phyloP scores from a whole-genome alignment of 2,113 vertebrate genomes.

The Platanista minor region DNA sequence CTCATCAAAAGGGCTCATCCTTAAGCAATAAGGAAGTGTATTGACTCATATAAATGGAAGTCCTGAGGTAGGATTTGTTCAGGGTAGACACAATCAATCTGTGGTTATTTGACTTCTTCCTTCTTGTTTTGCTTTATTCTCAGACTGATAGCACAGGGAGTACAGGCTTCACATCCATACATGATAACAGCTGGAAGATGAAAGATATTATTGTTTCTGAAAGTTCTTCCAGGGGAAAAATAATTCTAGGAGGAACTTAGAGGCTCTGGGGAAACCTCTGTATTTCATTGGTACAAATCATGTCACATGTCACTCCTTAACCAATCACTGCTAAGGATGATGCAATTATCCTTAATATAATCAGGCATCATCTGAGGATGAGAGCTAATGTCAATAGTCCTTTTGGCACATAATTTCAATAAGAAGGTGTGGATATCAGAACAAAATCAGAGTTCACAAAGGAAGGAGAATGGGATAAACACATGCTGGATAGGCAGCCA shows the following conservation, averaged over 20 bases:
- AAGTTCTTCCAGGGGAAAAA: background rate
- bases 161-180: background rate
- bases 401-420: background rate
- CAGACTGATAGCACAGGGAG: background rate
- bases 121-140: background rate
- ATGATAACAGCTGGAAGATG: background rate
- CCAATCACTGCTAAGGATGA: background rate
- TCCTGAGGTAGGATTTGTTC: background rate
- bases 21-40: background rate
- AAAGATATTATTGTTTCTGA: background rate
- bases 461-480: background rate
- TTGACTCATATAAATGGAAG: slow-evolving; percentile 25
- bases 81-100: background rate
- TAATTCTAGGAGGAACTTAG: background rate
- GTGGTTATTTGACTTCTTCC: background rate
- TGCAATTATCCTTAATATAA: background rate
- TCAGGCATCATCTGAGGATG: background rate
- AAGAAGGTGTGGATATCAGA: background rate
- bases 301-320: background rate
- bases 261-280: background rate
- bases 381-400: background rate
- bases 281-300: background rate
- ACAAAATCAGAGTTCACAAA: background rate
- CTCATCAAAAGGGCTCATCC: background rate
- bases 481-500: background rate